Base-by-base conservation (phyloP, 1,140 invertebrate genomes). In the Musca domestica region DNA sequence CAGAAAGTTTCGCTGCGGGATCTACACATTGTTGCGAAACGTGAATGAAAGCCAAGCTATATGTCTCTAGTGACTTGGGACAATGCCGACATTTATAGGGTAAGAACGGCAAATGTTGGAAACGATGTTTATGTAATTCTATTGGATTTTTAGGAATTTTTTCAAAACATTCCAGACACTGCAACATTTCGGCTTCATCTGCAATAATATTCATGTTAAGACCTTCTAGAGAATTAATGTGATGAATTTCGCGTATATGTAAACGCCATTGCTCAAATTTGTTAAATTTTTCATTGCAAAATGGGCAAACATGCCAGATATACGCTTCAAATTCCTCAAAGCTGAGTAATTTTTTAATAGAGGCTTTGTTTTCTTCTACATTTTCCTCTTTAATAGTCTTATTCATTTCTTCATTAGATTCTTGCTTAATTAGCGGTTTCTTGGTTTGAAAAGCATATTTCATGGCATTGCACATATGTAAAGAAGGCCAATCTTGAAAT, bases 21-120 rank as follows among this genome's bases (percentile, higher is more conserved):
- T 61, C 27, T 20, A 34, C 7, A 34, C 56, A 61, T 41, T 19
- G 25, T 2, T 61, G 30, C 12, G 20, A 34, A 7, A 61, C 56
- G 20, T 61, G 56, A 12, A 17, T 61, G 20, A 61, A n/a, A 15
- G 56, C 56, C 19, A 20, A 12, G 3, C 34, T 61, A 19, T 34
- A 61, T 9, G 25, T 61, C 1, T 3, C 17, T 14, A 61, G 20
- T 5, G n/a, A 3, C 19, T 15, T 9, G 5, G 27, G 19, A 61
- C 56, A 61, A 9, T 61, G 56, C 3, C n/a, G 5, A 15, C 56
- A 61, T 61, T 61, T 61, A 30, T 61, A 61, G n/a, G 56, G 56
- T 30, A 19, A 34, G 20, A 9, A 23, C 0, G 56, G 25, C 22
- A 61, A 20, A 34, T 61, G 56, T 41, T 61, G 56, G n/a, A 61